These are phyloP conservation scores for Andrena chrysosceles DNA, from an alignment of 2,888 invertebrate species.

Conservation along the genomic window DNA sequence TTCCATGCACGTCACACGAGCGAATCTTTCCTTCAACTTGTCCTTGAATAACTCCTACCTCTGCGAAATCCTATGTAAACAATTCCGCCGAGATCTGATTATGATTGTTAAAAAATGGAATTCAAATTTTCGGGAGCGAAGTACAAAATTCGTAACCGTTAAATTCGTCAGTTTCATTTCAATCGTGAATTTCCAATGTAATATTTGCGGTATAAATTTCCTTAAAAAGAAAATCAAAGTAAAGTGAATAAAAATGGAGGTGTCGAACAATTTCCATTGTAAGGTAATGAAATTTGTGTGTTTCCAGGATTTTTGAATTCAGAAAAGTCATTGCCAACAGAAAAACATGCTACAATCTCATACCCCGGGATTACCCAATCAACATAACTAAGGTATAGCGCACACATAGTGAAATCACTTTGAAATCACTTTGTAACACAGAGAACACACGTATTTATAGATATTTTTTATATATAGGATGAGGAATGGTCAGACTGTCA, in stretches of 20 bases:
- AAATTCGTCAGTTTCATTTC: too few species aligned
- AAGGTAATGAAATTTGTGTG: slow-evolving; percentile 33
- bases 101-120: too few species aligned
- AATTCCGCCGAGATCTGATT: too few species aligned
- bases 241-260: too few species aligned
- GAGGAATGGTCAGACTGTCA: slow-evolving; percentile 90
- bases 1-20: not conserved
- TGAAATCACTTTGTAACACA: not conserved
- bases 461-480: slow-evolving; percentile 86
- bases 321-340: slow-evolving; percentile 94
- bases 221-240: too few species aligned
- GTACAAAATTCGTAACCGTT: too few species aligned
- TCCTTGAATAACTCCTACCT: too few species aligned
- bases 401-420: not conserved
- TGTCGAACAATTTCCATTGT: not conserved
- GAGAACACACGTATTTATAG: not conserved
- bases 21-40: not conserved
- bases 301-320: slow-evolving; percentile 94
- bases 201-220: too few species aligned
- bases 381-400: slow-evolving; percentile 92
- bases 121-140: too few species aligned
- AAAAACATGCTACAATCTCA: slow-evolving; percentile 92
- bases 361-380: slow-evolving; percentile 93
- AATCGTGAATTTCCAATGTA: too few species aligned
- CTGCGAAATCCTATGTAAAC: too few species aligned